Evolutionary conservation across 2,797 vertebrate species (phyloP), one percentile per base, ranked within the genome.

Genomic region (Meriones psammophilus): DNA sequence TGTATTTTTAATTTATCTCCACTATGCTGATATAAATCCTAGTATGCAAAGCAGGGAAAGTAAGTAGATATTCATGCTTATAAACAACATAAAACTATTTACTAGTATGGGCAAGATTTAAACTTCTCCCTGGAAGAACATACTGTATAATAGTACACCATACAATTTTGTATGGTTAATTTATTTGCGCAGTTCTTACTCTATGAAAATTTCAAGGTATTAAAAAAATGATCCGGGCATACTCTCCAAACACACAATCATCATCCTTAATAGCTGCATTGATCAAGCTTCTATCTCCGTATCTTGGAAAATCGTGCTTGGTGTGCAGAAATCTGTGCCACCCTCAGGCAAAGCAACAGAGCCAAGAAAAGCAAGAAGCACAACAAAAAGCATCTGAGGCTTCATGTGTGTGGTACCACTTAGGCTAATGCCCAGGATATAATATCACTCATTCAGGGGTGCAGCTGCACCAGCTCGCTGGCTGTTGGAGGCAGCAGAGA

Each of bases 311-410:
- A 68, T 71, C 1, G 1, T 20, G 76, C 8, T 76, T 56, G 5
- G n/a, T 92, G 74, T 80, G 94, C 28, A 68, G 96, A 97, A 96
- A 92, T 94, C 92, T 80, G 36, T 89, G 86, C 94, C 83, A 96
- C 96, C 94, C 77, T 60, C 33, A 88, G 89, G 90, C 95, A 91
- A 33, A 50, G 26, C 86, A 74, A 33, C 39, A 46, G 78, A 87
- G 96, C 97, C 96, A 97, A 97, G 60, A 97, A 95, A 42, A 97
- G 86, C 94, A 97, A 94, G 83, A 81, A 91, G 76, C 60, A 85
- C 78, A 93, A 95, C 96, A 97, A 95, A 89, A 17, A 92, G 92
- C 94, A 97, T 94, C 96, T 97, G 96, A 83, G 88, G 78, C 62
- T 92, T 66, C 90, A 91, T 64, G 22, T 80, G 94, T 97, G 96